Evolutionary conservation across 2,113 vertebrate species (phyloP).

Genomic region (Onychorhynchus coronatus): DNA sequence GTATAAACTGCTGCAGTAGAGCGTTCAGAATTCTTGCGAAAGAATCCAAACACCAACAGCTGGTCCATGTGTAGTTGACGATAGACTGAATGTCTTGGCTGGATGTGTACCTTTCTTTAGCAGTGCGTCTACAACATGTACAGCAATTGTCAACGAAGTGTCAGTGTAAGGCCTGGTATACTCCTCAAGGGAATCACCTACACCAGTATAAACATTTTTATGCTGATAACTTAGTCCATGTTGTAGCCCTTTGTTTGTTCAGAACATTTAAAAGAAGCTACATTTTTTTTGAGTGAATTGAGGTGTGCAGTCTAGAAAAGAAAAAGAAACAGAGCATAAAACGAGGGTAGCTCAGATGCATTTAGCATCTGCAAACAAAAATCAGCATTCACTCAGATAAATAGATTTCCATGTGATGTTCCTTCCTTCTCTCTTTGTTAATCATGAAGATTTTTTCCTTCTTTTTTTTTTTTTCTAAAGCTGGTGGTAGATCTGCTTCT

Average conservation of each 20-base stretch:
- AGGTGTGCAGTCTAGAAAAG: conserved; percentile 29
- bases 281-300: conserved; percentile 1
- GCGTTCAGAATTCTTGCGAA: background rate
- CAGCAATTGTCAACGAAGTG: background rate
- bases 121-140: background rate
- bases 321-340: conserved; percentile 19
- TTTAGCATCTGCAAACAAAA: conserved; percentile 51
- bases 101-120: background rate
- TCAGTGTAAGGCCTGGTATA: background rate
- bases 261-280: background rate
- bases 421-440: conserved; percentile 65
- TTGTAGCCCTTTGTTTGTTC: background rate
- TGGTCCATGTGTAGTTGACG: background rate
- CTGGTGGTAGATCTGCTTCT: conserved; percentile 63
- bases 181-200: background rate
- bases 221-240: background rate
- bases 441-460: background rate
- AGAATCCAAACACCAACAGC: background rate
- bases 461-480: background rate
- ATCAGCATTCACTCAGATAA: conserved; percentile 17
- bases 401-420: conserved; percentile 28
- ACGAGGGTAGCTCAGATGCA: background rate
- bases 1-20: conserved; percentile 21
- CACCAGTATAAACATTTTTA: background rate
- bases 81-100: background rate